phyloP scores from a whole-genome alignment of 1,140 invertebrate species.

The Paralvinella palmiformis region DNA sequence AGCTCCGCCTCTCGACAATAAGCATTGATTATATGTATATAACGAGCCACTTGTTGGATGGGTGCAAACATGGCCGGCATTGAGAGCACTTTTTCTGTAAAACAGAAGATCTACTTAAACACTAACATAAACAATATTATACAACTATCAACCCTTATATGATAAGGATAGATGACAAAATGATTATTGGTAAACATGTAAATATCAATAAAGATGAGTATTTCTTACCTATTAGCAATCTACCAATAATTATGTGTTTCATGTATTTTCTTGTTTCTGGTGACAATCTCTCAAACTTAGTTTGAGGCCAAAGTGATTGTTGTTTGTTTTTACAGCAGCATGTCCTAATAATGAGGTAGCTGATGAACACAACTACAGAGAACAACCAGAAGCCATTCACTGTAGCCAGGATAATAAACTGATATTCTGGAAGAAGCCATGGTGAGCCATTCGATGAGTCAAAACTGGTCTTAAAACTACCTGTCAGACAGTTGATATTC shows the following conservation, averaged over 20 bases:
- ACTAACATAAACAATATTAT: no score
- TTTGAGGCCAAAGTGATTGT: no score
- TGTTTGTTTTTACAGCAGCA: no score
- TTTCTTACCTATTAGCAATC: not conserved
- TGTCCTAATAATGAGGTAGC: no score
- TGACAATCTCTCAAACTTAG: not conserved
- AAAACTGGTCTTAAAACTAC: slow-evolving; percentile 29
- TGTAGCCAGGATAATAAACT: slow-evolving; percentile 28
- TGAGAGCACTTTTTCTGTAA: slow-evolving; percentile 34
- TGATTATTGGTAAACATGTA: not conserved
- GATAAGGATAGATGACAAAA: not conserved
- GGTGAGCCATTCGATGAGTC: slow-evolving; percentile 26
- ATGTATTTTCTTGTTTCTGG: not conserved
- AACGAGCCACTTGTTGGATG: slow-evolving; percentile 36
- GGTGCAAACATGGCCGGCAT: slow-evolving; percentile 41
- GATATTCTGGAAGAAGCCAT: slow-evolving; percentile 40
- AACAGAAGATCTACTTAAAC: no score
- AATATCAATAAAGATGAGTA: not conserved
- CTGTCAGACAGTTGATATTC: slow-evolving; percentile 28
- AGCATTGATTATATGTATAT: slow-evolving; percentile 45
- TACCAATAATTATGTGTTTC: not conserved
- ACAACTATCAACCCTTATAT: no score
- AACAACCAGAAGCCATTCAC: slow-evolving; percentile 28
- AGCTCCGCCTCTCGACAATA: slow-evolving; percentile 42
- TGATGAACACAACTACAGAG: no score